Evolutionary conservation across 2,113 vertebrate genomes (phyloP), one percentile per base, ranked within the genome.

Genomic region (Sander lucioperca): DNA sequence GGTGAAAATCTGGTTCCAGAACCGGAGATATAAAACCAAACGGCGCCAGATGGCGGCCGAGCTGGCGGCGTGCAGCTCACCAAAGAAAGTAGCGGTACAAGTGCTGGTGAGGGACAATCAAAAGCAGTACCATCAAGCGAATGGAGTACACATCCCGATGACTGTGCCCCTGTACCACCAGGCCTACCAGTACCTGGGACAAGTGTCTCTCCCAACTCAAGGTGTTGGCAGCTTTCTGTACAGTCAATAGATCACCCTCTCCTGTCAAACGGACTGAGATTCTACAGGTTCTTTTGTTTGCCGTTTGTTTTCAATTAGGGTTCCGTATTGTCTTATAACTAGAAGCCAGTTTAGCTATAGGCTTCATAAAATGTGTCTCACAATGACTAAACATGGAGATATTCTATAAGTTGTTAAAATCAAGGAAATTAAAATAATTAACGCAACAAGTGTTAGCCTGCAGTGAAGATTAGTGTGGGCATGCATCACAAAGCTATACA

Each of bases 1-100:
- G 83, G 95, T 96, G 36, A 96, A 96, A 72, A 96, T 96, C 82
- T 96, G 96, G 96, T 96, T 96, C 81, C 96, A 96, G 87, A 96
- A 96, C 90, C 82, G 96, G 85, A 95, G 96, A 66, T 96, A 96
- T 80, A 96, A 96, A 92, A 96, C 95, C 57, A 96, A 96, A 84
- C 94, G 95, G 75, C 93, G 95, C 1, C 93, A 94, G 77, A 91
- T 94, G 74, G 90, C 89, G 2, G 73, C 88, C 3, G 94, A 95
- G 57, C 33, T 94, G 23, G 74, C 71, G 0, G 83, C 71, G 3
- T 82, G 58, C 66, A 45, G 67, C 65, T 70, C 83, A 0, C 88
- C 84, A 4, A 95, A 89, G 90, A 95, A 93, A 59, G 95, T 94
- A 5, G 95, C 95, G 0, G 94, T 96, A 1, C 93, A 93, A 48